Conservation (phyloP, 2,797 vertebrate species). For the Gambelia wislizenii region DNA sequence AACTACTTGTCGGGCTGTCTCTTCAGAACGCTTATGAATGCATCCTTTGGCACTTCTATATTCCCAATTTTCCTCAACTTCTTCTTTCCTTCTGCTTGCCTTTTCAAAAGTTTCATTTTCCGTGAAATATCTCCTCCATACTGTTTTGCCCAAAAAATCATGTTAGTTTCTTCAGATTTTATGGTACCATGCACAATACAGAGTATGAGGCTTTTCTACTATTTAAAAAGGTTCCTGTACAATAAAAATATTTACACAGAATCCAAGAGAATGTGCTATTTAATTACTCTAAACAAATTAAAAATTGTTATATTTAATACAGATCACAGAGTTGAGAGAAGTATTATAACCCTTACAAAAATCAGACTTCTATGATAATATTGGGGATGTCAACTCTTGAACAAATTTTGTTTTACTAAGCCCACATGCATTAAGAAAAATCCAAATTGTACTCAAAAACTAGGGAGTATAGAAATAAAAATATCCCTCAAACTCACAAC, state of each 20-base stretch:
- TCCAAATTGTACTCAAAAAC: neutral
- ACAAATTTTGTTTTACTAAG: neutral
- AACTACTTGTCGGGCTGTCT: conserved; percentile 77
- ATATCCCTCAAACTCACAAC: neutral
- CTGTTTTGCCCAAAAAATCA: conserved; percentile 60
- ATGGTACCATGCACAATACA: neutral
- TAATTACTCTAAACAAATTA: neutral
- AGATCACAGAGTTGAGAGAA: neutral
- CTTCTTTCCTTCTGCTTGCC: conserved; percentile 95
- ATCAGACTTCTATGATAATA: neutral
- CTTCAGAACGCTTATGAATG: conserved; percentile 92
- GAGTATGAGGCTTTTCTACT: neutral
- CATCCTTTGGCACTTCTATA: conserved; percentile 92
- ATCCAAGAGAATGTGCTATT: neutral
- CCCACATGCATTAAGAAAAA: neutral
- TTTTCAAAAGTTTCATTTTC: conserved; percentile 96
- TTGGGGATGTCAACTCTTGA: neutral
- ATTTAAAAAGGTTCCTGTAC: neutral
- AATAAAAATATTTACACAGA: neutral
- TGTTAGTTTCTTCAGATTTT: neutral
- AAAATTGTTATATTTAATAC: neutral
- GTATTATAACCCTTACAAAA: neutral
- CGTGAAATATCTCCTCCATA: conserved; percentile 90
- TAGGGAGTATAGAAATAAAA: neutral
- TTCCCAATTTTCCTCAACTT: conserved; percentile 93